Evolutionary conservation across 2,888 invertebrate species (phyloP), one percentile per base, ranked within the genome.

Genomic region (Cryptophagus acutangulus): DNA sequence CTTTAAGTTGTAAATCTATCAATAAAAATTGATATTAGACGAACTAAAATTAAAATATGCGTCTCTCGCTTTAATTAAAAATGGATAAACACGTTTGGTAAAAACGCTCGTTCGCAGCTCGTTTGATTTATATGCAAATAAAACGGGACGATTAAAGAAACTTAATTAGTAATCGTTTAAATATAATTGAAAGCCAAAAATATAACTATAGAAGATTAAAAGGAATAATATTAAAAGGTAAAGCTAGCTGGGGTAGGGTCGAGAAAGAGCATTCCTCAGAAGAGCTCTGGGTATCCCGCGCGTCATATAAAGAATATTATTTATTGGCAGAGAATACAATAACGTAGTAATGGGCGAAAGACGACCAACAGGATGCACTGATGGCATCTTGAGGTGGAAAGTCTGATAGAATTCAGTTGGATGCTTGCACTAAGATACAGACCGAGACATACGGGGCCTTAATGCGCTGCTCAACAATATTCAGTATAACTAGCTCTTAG

Each of bases 241-340:
- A 6, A 20, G 9, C 6, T 20, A 12, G 26, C 16, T 31, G 31
- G n/a, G 31, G 31, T 31, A 49, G 49, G 48, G 45, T 44, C 51
- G 45, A 9, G n/a, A n/a, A 6, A n/a, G 24, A 47, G 52, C 54
- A 58, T 51, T 49, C 51, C 44, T 48, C 43, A 50, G 53, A n/a
- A n/a, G n/a, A 54, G 39, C 47, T 46, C 43, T 44, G n/a, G 31
- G 41, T 43, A 48, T 48, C 50, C 58, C 57, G 55, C 60, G 57
- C 60, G 62, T 66, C 67, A 65, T 66, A 67, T 67, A 67, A 67
- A 67, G 67, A 67, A 66, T 67, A 67, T 67, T 67, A 67, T 67
- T 67, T 67, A 67, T 67, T 65, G 67, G 65, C 65, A 57, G 58
- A 53, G 65, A 65, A 64, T 63, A 67, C 67, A 67, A 67, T 67